phyloP scores from a whole-genome alignment of 2,888 invertebrate species.

The Bedellia somnulentella region DNA sequence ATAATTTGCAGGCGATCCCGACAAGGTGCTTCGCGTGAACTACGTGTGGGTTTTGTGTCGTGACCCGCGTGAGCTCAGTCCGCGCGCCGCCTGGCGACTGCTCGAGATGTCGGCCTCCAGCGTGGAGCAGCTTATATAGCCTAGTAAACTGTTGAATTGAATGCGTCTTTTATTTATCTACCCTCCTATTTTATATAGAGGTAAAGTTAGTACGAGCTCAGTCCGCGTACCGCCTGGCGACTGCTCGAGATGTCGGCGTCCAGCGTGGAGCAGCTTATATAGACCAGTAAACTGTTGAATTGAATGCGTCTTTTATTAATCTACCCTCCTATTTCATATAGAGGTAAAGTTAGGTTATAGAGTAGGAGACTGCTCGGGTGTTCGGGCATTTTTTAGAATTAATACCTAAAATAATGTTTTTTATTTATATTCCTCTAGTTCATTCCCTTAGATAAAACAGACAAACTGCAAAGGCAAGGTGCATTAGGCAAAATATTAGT shows the following conservation, averaged over 20 bases:
- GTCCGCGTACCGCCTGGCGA: slow-evolving; percentile 95
- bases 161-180: too few relatives aligned
- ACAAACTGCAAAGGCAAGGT: too few relatives aligned
- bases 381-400: neutral
- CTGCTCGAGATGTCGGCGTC: slow-evolving; percentile 87
- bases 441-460: slow-evolving; percentile 9
- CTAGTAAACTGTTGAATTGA: too few relatives aligned
- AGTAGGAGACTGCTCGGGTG: neutral
- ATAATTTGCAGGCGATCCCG: too few relatives aligned
- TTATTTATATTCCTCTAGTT: neutral
- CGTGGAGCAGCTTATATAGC: slow-evolving; percentile 80
- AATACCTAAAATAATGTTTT: neutral
- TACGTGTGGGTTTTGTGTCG: slow-evolving; percentile 98
- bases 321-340: too few relatives aligned
- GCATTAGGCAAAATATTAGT: too few relatives aligned
- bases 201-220: too few relatives aligned
- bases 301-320: too few relatives aligned
- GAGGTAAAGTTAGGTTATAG: neutral
- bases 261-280: slow-evolving; percentile 83
- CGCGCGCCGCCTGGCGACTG: slow-evolving; percentile 94
- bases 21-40: slow-evolving; percentile 91
- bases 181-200: too few relatives aligned
- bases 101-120: slow-evolving; percentile 88
- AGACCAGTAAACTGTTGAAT: too few relatives aligned
- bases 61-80: slow-evolving; percentile 91